These are phyloP conservation scores for Protophormia terraenovae DNA, from an alignment of 2,888 invertebrate genomes.

Conservation along the genomic window DNA sequence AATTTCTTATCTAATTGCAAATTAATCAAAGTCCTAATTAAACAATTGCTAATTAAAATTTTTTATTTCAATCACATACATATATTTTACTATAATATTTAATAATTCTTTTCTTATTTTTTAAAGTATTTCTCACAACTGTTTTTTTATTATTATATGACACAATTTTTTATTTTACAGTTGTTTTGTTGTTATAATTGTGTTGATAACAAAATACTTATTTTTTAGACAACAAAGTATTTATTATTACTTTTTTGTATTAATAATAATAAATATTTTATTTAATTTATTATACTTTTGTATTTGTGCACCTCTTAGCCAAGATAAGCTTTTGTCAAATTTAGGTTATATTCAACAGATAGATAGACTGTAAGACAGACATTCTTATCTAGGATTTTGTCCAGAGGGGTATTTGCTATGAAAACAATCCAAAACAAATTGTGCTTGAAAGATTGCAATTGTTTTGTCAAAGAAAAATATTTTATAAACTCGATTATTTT, in stretches of 20 bases:
- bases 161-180: constrained; percentile 30
- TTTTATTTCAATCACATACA: too few species aligned
- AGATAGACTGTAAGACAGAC: not conserved
- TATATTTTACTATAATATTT: too few species aligned
- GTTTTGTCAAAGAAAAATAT: not conserved
- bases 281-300: not conserved
- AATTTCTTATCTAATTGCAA: not conserved
- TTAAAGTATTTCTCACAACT: not conserved
- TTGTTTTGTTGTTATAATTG: not conserved
- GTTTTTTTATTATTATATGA: constrained; percentile 3
- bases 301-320: constrained; percentile 9
- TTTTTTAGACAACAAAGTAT: not conserved
- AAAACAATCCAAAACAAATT: not conserved
- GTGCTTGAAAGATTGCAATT: not conserved
- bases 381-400: constrained; percentile 44
- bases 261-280: not conserved
- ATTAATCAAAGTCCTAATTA: not conserved
- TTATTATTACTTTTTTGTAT: not conserved
- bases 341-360: constrained; percentile 34
- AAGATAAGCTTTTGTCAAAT: constrained; percentile 56
- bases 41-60: constrained; percentile 1
- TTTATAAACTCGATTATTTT: too few species aligned
- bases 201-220: not conserved
- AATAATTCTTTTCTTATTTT: too few species aligned
- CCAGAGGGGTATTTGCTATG: not conserved